Evolutionary conservation across 1,140 invertebrate species (phyloP).

Genomic region (Drosophila kurseongensis): DNA sequence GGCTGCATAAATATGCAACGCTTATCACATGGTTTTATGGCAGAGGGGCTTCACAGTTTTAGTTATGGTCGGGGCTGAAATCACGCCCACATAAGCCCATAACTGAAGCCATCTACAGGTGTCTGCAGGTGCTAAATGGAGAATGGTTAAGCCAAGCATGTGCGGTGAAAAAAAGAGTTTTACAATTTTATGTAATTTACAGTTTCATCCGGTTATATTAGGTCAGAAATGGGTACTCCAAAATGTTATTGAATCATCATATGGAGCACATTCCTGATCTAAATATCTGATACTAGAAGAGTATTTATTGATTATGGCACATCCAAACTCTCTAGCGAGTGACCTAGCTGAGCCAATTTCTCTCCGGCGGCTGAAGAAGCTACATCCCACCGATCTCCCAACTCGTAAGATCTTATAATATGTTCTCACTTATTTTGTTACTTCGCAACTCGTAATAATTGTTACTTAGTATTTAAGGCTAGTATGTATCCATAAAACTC

Average conservation of each 20-base stretch:
- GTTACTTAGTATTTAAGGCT: too few relatives aligned
- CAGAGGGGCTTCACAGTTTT: constrained; percentile 30
- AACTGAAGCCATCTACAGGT: constrained; percentile 45
- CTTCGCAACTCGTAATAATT: too few relatives aligned
- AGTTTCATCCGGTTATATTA: neutral
- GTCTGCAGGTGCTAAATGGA: constrained; percentile 9
- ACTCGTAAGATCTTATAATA: too few relatives aligned
- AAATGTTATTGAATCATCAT: too few relatives aligned
- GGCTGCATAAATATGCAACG: constrained; percentile 44
- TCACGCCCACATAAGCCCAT: constrained; percentile 56
- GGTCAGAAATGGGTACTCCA: neutral
- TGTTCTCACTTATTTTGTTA: too few relatives aligned
- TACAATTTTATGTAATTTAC: constrained; percentile 7
- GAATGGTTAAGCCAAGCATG: neutral
- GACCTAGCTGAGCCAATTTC: too few relatives aligned
- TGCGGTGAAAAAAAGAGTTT: constrained; percentile 13
- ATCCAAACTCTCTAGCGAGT: too few relatives aligned
- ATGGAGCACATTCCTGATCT: too few relatives aligned
- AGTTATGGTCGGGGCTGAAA: constrained; percentile 47
- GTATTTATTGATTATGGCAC: neutral
- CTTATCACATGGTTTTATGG: constrained; percentile 42
- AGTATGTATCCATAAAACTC: too few relatives aligned
- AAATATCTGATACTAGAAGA: too few relatives aligned
- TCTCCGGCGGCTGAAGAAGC: neutral
- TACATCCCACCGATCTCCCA: neutral